phyloP scores from a whole-genome alignment of 2,113 vertebrate genomes.

The Poeciliopsis occidentalis region DNA sequence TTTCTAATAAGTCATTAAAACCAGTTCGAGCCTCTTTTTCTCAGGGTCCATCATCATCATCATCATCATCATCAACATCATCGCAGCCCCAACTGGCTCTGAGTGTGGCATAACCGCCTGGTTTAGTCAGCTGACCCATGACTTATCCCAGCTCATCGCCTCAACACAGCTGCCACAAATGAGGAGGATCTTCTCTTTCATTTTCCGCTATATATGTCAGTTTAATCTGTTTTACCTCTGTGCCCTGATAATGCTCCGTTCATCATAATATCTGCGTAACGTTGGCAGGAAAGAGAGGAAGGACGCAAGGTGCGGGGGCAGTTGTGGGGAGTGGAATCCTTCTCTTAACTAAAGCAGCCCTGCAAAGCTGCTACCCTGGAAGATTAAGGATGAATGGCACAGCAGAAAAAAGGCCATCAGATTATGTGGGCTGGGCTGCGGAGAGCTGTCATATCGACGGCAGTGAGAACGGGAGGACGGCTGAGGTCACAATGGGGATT shows the following conservation, averaged over 20 bases:
- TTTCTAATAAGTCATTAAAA: constrained; percentile 61
- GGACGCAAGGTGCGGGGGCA: constrained; percentile 4
- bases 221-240: constrained; percentile 72
- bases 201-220: constrained; percentile 60
- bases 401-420: constrained; percentile 62
- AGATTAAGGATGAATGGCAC: constrained; percentile 72
- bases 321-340: constrained; percentile 43
- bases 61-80: background rate
- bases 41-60: constrained; percentile 15
- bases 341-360: constrained; percentile 66
- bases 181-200: constrained; percentile 53
- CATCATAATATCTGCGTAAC: constrained; percentile 61
- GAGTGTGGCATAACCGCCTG: background rate
- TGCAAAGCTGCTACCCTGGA: constrained; percentile 55
- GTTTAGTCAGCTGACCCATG: constrained; percentile 39
- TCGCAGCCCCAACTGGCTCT: background rate
- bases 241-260: constrained; percentile 69
- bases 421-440: constrained; percentile 51
- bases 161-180: constrained; percentile 45
- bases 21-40: constrained; percentile 55
- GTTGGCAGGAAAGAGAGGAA: constrained; percentile 20
- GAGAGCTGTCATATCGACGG: constrained; percentile 49
- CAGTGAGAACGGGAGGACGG: constrained; percentile 14
- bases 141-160: constrained; percentile 49
- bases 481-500: constrained; percentile 18